Evolutionary conservation across 2,113 vertebrate species (phyloP).

Genomic region (Leptobrachium leishanense): DNA sequence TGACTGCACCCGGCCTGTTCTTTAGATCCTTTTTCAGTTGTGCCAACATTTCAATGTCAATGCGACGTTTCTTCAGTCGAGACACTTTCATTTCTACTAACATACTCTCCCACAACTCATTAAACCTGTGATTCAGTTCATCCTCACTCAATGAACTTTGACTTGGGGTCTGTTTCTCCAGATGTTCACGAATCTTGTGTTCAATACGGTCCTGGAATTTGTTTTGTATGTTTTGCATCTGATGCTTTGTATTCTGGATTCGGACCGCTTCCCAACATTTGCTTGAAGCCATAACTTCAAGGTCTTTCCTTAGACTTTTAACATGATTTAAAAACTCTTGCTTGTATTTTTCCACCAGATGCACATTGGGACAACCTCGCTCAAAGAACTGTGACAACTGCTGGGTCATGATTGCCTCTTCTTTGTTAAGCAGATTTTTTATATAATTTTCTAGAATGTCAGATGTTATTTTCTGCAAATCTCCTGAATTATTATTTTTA

Average conservation of each 20-base stretch:
- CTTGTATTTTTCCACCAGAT: slow-evolving; percentile 59
- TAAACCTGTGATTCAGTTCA: slow-evolving; percentile 65
- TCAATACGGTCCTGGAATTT: slow-evolving; percentile 46
- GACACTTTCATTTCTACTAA: slow-evolving; percentile 39
- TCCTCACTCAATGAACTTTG: slow-evolving; percentile 51
- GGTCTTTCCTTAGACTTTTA: slow-evolving; percentile 50
- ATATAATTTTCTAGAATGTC: slow-evolving; percentile 55
- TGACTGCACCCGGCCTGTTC: slow-evolving; percentile 46
- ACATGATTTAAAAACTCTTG: slow-evolving; percentile 57
- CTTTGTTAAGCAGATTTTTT: slow-evolving; percentile 51
- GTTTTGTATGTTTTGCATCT: neutral
- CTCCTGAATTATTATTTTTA: slow-evolving; percentile 3
- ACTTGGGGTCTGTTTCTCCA: slow-evolving; percentile 55
- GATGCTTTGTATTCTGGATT: slow-evolving; percentile 14
- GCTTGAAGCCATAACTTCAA: slow-evolving; percentile 42
- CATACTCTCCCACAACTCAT: slow-evolving; percentile 61
- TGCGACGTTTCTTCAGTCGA: slow-evolving; percentile 56
- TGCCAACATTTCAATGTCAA: slow-evolving; percentile 55
- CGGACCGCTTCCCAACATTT: slow-evolving; percentile 55
- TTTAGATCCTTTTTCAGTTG: slow-evolving; percentile 62
- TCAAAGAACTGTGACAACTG: slow-evolving; percentile 51
- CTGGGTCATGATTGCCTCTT: slow-evolving; percentile 13
- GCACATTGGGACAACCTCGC: slow-evolving; percentile 51
- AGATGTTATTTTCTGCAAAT: too few species aligned
- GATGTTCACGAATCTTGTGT: slow-evolving; percentile 55